Conservation (phyloP, 2,888 invertebrate genomes). For the Pandemis cinnamomeana region DNA sequence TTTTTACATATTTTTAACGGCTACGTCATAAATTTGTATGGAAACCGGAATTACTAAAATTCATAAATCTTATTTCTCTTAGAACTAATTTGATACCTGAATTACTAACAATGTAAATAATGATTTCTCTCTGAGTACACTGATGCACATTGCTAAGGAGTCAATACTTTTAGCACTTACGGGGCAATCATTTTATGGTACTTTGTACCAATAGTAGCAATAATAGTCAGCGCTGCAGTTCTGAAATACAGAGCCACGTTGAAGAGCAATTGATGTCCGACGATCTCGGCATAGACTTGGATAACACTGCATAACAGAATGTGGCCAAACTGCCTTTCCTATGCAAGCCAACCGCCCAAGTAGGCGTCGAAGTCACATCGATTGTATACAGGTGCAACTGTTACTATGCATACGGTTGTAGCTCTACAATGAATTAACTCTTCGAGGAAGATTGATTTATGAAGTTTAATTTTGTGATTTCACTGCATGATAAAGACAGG, state of each 20-base stretch:
- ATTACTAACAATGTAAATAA: not conserved
- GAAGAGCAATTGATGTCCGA: slow-evolving; percentile 17
- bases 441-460: not conserved
- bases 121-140: not conserved
- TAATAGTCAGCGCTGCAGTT: not conserved
- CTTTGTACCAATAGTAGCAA: not conserved
- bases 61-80: slow-evolving; percentile 1
- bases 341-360: not conserved
- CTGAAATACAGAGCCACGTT: not conserved
- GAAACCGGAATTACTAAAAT: not conserved
- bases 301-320: slow-evolving; percentile 36
- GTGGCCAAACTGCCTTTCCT: slow-evolving; percentile 13
- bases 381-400: not conserved
- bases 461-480: too few relatives aligned
- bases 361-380: slow-evolving; percentile 1
- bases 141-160: not conserved
- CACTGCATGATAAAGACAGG: too few relatives aligned
- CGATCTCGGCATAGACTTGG: slow-evolving; percentile 9
- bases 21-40: slow-evolving; percentile 1
- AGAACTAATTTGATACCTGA: not conserved
- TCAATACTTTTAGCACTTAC: not conserved
- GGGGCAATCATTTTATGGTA: not conserved
- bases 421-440: not conserved
- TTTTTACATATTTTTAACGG: not conserved
- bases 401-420: not conserved